These are phyloP conservation scores for Nematopogon swammerdamellus DNA, from an alignment of 2,888 invertebrate species.

Conservation along the genomic window DNA sequence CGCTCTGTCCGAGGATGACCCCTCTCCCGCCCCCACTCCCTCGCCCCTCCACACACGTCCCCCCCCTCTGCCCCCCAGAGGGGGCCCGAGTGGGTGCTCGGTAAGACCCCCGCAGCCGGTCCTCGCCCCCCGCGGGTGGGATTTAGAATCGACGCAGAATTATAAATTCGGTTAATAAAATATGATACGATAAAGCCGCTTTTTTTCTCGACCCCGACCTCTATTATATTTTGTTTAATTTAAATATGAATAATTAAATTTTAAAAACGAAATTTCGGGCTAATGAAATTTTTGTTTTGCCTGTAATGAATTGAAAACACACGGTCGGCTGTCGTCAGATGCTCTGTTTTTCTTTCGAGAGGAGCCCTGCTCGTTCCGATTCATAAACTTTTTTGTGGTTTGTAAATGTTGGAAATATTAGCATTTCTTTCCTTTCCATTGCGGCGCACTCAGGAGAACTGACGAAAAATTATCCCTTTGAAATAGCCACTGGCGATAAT, in stretches of 20 bases:
- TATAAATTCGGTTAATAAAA: constrained; percentile 57
- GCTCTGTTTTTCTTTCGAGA: constrained; percentile 39
- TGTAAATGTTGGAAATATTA: too few relatives aligned
- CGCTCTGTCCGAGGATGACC: constrained; percentile 9
- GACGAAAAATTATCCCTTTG: too few relatives aligned
- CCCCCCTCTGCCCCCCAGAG: neutral
- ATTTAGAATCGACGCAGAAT: constrained; percentile 51
- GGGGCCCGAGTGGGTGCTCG: neutral
- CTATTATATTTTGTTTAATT: constrained; percentile 58
- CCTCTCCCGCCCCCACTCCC: too few relatives aligned
- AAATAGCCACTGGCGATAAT: too few relatives aligned
- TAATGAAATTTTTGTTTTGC: constrained; percentile 57
- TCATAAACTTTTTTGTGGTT: constrained; percentile 18
- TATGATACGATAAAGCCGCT: constrained; percentile 54
- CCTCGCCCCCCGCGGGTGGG: constrained; percentile 18
- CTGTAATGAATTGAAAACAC: constrained; percentile 58
- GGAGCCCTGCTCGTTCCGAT: constrained; percentile 36
- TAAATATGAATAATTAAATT: constrained; percentile 57
- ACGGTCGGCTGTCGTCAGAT: constrained; percentile 32
- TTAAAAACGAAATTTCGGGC: constrained; percentile 52
- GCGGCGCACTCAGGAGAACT: too few relatives aligned
- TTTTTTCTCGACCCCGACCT: constrained; percentile 38
- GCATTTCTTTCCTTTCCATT: too few relatives aligned
- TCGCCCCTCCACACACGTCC: neutral
- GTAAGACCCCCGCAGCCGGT: constrained; percentile 14